Base-by-base conservation (phyloP, 2,113 vertebrate species). In the Atractosteus spatula region DNA sequence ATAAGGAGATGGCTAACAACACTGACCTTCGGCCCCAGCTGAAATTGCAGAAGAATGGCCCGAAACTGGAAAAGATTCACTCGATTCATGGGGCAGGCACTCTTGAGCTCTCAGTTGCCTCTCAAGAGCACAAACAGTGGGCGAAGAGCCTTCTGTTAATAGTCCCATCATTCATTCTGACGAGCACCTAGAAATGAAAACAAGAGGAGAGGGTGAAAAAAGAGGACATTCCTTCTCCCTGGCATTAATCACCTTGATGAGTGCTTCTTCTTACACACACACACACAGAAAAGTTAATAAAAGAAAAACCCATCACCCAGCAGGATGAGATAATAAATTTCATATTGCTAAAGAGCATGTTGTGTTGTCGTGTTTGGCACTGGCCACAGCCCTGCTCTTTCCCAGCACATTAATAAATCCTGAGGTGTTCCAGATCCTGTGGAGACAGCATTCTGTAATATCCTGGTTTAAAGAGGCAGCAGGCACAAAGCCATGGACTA, bases 351-450 rank as follows among this genome's bases (percentile, higher is more conserved):
- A 83, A 74, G 51, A 75, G 64, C 51, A 63, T 72, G 55, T 68
- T 75, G 72, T 73, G 76, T 72, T 82, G 70, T 80, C 70, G 75
- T 78, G 63, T 75, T 78, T 75, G 67, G 77, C 75, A 71, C 62
- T 41, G 11, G 62, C 55, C 71, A 55, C 62, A 70, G 62, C 51
- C 76, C 70, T 59, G 62, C 62, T 57, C 62, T 73, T 70, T 80
- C 76, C 77, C 66, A 74, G 74, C 69, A 71, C 65, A 62, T 77
- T 85, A 77, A 86, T 83, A 78, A 68, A 83, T 62, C 68, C 66
- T 86, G 86, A 88, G 85, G 78, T 80, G 76, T 87, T 84, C 83
- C 85, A 91, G 83, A 82, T 72, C 44, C 69, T n/a, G 76, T 14
- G 71, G 67, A 77, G 77, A 75, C 74, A 55, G 76, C 74, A 70